Percentiles rank a stretch among this genome's conserved stretches.
These are phyloP conservation scores for Cacatua alba DNA, from an alignment of 2,113 vertebrate genomes.

Conservation along the genomic window DNA sequence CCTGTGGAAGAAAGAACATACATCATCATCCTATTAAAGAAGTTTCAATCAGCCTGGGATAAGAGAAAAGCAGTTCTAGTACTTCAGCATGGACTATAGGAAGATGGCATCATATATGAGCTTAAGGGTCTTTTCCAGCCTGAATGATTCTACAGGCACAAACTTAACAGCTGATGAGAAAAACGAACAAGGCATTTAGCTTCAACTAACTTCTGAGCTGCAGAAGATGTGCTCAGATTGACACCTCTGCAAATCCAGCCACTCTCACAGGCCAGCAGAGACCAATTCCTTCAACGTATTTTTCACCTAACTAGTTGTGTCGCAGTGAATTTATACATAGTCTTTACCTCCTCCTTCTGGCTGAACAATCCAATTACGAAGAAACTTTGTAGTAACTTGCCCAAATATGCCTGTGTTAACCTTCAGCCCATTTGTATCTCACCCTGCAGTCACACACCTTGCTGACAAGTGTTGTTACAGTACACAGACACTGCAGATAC, in stretches of 20 bases:
- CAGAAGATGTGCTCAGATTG: not conserved
- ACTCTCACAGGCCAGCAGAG: not conserved
- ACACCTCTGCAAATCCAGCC: not conserved
- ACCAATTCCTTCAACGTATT: not conserved
- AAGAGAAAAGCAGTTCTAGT: not conserved
- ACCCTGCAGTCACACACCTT: not conserved
- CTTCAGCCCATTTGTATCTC: not conserved
- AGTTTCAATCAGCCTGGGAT: not conserved
- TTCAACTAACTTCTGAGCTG: not conserved
- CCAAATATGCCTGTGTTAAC: not conserved
- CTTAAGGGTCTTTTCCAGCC: not conserved
- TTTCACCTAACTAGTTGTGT: not conserved
- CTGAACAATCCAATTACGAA: not conserved
- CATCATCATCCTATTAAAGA: not conserved
- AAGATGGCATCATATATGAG: not conserved
- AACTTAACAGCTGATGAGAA: not conserved
- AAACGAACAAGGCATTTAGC: not conserved
- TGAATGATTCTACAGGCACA: not conserved
- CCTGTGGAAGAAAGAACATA: conserved; percentile 15
- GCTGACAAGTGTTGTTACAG: not conserved
- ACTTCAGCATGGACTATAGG: not conserved
- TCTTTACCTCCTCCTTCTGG: not conserved
- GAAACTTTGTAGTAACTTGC: not conserved
- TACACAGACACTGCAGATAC: not conserved
- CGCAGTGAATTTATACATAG: not conserved